These are phyloP conservation scores for Cephus cinctus DNA, from an alignment of 1,140 invertebrate genomes.

Conservation along the genomic window DNA sequence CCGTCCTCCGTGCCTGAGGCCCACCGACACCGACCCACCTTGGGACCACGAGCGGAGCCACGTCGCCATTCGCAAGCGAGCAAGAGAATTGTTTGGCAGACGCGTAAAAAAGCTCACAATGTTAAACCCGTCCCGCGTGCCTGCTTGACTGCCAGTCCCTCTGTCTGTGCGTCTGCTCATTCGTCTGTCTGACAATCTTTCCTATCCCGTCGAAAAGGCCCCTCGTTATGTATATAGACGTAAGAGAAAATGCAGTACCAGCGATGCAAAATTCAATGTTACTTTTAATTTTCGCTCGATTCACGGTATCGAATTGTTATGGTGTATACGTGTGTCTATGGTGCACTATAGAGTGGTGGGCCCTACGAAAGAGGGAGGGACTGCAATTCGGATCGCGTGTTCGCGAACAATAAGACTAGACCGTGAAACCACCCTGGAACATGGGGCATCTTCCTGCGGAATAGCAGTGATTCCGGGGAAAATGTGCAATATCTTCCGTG, in stretches of 20 bases:
- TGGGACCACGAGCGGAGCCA: no score
- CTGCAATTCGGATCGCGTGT: constrained; percentile 47
- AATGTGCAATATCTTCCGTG: constrained; percentile 55
- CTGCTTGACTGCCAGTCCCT: no score
- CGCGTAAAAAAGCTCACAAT: constrained; percentile 42
- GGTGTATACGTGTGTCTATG: no score
- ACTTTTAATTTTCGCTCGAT: no score
- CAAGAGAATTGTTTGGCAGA: constrained; percentile 30
- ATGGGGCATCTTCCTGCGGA: constrained; percentile 47
- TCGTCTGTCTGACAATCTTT: background rate
- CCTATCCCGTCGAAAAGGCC: background rate
- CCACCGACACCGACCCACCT: no score
- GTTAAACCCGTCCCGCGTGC: constrained; percentile 14
- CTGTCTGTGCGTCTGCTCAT: background rate
- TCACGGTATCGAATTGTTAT: no score
- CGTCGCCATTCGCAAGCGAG: no score
- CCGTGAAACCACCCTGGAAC: constrained; percentile 33
- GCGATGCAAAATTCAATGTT: no score
- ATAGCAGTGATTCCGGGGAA: constrained; percentile 52
- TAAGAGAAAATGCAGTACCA: no score
- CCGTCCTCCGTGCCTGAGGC: no score
- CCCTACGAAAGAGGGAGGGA: background rate
- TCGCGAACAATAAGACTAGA: constrained; percentile 47
- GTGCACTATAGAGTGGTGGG: no score
- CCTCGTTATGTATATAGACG: no score